Evolutionary conservation across 1,140 invertebrate species (phyloP).

Genomic region (Arion vulgaris): DNA sequence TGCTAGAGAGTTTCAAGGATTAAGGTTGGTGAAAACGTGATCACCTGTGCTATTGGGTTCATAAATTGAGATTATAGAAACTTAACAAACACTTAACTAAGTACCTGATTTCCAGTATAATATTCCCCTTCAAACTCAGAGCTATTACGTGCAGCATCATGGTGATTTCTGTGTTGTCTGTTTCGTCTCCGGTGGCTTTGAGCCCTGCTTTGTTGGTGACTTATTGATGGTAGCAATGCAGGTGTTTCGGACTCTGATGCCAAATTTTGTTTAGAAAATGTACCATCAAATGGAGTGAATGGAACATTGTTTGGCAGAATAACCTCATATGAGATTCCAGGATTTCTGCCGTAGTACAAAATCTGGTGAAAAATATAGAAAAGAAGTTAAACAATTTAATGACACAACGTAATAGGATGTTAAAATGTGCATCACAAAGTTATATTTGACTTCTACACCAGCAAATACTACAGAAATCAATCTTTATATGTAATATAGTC

Average conservation of each 20-base stretch:
- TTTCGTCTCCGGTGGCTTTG: background rate
- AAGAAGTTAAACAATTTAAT: no score
- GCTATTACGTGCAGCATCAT: background rate
- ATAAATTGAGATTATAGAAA: no score
- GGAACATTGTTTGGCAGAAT: slow-evolving; percentile 59
- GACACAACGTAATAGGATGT: no score
- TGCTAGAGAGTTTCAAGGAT: no score
- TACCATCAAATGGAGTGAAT: slow-evolving; percentile 51
- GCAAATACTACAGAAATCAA: no score
- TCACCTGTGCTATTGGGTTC: no score
- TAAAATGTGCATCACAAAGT: no score
- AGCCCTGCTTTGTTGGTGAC: background rate
- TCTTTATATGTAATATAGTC: no score
- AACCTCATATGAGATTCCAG: slow-evolving; percentile 69
- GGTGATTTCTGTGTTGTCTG: background rate
- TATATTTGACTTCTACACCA: no score
- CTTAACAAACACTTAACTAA: no score
- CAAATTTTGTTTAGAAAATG: background rate
- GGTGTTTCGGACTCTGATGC: background rate
- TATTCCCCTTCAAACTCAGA: slow-evolving; percentile 2
- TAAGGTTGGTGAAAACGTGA: no score
- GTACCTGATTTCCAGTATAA: slow-evolving; percentile 1
- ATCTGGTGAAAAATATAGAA: slow-evolving; percentile 53
- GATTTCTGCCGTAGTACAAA: slow-evolving; percentile 63
- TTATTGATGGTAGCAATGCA: background rate